Evolutionary conservation across 2,888 invertebrate species (phyloP).

Genomic region (Eristalis tenax): DNA sequence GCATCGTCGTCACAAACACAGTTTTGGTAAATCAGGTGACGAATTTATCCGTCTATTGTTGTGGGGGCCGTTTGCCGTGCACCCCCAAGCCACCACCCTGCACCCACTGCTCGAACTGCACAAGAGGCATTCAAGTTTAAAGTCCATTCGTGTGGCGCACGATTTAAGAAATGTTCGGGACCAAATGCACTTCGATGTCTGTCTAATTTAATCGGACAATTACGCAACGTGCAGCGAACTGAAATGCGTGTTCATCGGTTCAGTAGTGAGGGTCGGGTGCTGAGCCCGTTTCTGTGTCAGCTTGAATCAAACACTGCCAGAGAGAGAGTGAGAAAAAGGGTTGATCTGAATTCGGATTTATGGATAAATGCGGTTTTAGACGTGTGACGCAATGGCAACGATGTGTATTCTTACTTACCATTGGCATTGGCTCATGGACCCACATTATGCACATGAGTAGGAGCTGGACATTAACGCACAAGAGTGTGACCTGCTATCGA

Average conservation of each 20-base stretch:
- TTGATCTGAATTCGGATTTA: slow-evolving; percentile 52
- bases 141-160: neutral
- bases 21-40: slow-evolving; percentile 60
- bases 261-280: neutral
- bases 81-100: no score
- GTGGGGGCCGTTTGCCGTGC: slow-evolving; percentile 1
- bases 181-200: slow-evolving; percentile 20
- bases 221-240: slow-evolving; percentile 68
- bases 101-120: neutral
- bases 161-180: slow-evolving; percentile 15
- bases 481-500: neutral
- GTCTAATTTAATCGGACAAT: slow-evolving; percentile 72
- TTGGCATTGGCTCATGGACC: neutral
- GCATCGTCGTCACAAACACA: slow-evolving; percentile 57
- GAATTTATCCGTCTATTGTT: slow-evolving; percentile 65
- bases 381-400: slow-evolving; percentile 9
- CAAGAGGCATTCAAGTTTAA: neutral
- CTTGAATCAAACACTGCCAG: neutral
- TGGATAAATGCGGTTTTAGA: slow-evolving; percentile 59
- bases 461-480: neutral
- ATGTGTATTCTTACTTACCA: slow-evolving; percentile 7
- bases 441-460: neutral
- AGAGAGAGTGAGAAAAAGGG: neutral
- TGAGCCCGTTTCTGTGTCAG: slow-evolving; percentile 52
- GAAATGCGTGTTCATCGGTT: slow-evolving; percentile 64